Conservation (phyloP, 2,113 vertebrate genomes). For the Equus quagga region DNA sequence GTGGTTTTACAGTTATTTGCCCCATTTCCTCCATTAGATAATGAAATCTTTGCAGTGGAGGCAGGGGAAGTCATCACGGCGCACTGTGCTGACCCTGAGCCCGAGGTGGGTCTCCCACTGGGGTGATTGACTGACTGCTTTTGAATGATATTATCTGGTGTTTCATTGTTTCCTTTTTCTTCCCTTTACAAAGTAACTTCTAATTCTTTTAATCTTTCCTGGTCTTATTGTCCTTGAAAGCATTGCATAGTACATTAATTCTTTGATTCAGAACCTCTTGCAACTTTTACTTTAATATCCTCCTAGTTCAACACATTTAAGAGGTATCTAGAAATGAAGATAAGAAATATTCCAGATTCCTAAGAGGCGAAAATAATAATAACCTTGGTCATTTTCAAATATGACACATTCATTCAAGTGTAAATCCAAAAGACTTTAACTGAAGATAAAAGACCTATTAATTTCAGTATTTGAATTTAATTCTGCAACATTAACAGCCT, state of each 20-base stretch:
- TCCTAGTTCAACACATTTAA: not conserved
- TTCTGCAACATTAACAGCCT: not conserved
- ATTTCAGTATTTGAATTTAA: slow-evolving; percentile 53
- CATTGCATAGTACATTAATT: slow-evolving; percentile 27
- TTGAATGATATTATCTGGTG: not conserved
- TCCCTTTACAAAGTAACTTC: slow-evolving; percentile 43
- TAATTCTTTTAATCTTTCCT: slow-evolving; percentile 61
- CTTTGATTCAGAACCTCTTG: slow-evolving; percentile 31
- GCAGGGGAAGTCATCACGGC: not conserved
- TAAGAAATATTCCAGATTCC: slow-evolving; percentile 37
- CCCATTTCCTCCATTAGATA: not conserved
- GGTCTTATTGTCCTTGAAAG: slow-evolving; percentile 28
- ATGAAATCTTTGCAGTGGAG: not conserved
- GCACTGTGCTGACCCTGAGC: not conserved
- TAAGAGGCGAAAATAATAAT: slow-evolving; percentile 27
- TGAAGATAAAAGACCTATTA: slow-evolving; percentile 23
- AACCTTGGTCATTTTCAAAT: slow-evolving; percentile 21
- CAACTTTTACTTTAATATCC: slow-evolving; percentile 54
- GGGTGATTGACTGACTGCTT: not conserved
- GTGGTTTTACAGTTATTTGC: slow-evolving; percentile 6
- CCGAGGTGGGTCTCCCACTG: not conserved
- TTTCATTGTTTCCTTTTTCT: not conserved
- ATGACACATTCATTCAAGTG: slow-evolving; percentile 2
- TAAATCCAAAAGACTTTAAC: slow-evolving; percentile 25
- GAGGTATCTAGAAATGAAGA: slow-evolving; percentile 51